Evolutionary conservation across 2,113 vertebrate genomes (phyloP), one percentile per base, ranked within the genome.

Genomic region (Callocephalon fimbriatum): DNA sequence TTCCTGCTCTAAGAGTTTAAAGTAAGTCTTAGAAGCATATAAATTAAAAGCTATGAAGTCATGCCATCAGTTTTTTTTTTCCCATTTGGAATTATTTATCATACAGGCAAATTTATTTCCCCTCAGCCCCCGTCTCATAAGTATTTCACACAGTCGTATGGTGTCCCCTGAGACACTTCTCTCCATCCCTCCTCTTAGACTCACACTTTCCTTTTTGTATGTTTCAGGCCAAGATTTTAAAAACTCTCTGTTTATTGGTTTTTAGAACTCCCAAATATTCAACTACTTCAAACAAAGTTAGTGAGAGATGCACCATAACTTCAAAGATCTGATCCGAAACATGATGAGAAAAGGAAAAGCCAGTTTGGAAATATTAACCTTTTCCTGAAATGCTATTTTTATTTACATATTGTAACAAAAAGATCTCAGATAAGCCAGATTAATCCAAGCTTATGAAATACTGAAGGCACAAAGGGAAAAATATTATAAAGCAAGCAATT

Each of bases 361-460:
- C 21, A 76, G 12, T 42, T 89, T 92, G 45, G 63, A 91, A 89
- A 87, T 56, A 32, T n/a, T 87, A 78, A 76, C 74, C 37, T 92
- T 90, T 82, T 53, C 50, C 31, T 51, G 58, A 95, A 94, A 76
- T 79, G 42, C 79, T 94, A 82, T 92, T 93, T 92, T 86, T 93
- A 81, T 96, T 94, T 91, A 51, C 70, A 48, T 83, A 77, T 38
- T 96, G 42, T 65, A 82, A 89, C 66, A 4, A 38, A 79, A 94
- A 80, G 5, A 59, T 76, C 37, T 76, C 53, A 90, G 29, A 89
- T 80, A 90, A 92, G 1, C n/a, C 74, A n/a, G 71, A 90, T 45
- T 91, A 94, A 90, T 91, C 67, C 91, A 92, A 62, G 20, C 0
- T 92, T 90, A 86, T 92, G 92, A 94, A 85, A 87, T 74, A 56